Base-by-base conservation (phyloP, 1,140 invertebrate genomes). In the Leguminivora glycinivorella region DNA sequence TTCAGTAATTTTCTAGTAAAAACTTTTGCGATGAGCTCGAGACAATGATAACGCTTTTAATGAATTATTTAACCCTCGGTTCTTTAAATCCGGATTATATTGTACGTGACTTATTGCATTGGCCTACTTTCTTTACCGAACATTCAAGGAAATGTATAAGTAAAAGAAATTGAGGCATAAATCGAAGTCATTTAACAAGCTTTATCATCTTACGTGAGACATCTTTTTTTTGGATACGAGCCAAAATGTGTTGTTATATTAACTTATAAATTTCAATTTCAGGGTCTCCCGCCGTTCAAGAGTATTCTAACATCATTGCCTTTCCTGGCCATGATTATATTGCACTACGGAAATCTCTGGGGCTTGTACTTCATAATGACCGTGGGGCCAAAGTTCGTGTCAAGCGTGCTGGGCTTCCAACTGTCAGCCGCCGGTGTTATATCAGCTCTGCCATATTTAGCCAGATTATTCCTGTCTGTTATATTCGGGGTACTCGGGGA, bases 311-410 rank as follows among this genome's bases (percentile, higher is more conserved):
- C 93, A 2, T 96, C 95, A 0, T 72, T 94, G 38, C 95, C 95
- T 29, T 96, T 96, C 81, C 92, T 95, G 85, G 94, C 93, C 0
- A 87, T 96, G 71, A 73, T 93, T 4, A 85, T 95, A 71, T 86
- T 95, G n/a, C 95, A 96, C 74, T 95, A 95, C 77, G 95, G 95
- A 26, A 96, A 95, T 74, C 92, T 95, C 79, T 96, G 95, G 95
- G 95, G 95, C 4, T 90, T 98, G 75, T 96, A 95, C 75, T 95
- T 96, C 74, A 95, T 98, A 75, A 93, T 98, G 72, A 98, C 96
- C 0, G 95, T 96, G 66, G 95, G 98, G 4, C 98, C 98, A 0
- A 97, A 96, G 69, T 99, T 98, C 84, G 94, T 98, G 75, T 95
- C 96, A 38, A 88, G 89, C 71, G 95, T 97, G 10, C 92, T 99